These are phyloP conservation scores for Notolabrus celidotus DNA, from an alignment of 2,797 vertebrate species.

Conservation along the genomic window DNA sequence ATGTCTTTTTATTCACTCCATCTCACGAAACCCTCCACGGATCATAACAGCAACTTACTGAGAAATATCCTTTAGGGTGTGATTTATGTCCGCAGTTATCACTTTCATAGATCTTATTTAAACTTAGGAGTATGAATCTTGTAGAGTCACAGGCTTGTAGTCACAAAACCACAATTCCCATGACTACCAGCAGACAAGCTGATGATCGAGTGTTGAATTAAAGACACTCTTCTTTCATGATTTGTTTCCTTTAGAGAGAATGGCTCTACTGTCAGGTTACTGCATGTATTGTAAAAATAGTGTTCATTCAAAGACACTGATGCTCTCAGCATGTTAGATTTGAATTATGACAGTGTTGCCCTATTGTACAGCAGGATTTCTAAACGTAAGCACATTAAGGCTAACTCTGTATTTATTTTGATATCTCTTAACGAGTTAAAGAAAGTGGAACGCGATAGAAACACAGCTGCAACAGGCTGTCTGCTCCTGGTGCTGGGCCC, in stretches of 20 bases:
- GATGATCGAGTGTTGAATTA: constrained; percentile 12
- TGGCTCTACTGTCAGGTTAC: background rate
- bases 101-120: constrained; percentile 15
- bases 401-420: too few species aligned
- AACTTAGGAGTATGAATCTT: constrained; percentile 10
- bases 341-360: too few species aligned
- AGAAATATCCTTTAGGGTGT: constrained; percentile 15
- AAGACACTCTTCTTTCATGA: background rate
- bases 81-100: constrained; percentile 23
- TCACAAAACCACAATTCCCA: constrained; percentile 10
- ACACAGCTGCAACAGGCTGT: too few species aligned
- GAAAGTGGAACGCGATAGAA: too few species aligned
- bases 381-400: too few species aligned
- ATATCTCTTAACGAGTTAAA: too few species aligned
- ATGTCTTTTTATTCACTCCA: constrained; percentile 21
- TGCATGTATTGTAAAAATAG: too few species aligned
- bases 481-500: too few species aligned
- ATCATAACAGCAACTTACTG: constrained; percentile 6
- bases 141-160: constrained; percentile 1
- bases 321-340: too few species aligned
- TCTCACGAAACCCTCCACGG: constrained; percentile 7
- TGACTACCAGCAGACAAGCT: background rate
- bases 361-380: too few species aligned
- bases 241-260: background rate
- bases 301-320: too few species aligned